phyloP scores from a whole-genome alignment of 2,113 vertebrate genomes.

The Cariama cristata region DNA sequence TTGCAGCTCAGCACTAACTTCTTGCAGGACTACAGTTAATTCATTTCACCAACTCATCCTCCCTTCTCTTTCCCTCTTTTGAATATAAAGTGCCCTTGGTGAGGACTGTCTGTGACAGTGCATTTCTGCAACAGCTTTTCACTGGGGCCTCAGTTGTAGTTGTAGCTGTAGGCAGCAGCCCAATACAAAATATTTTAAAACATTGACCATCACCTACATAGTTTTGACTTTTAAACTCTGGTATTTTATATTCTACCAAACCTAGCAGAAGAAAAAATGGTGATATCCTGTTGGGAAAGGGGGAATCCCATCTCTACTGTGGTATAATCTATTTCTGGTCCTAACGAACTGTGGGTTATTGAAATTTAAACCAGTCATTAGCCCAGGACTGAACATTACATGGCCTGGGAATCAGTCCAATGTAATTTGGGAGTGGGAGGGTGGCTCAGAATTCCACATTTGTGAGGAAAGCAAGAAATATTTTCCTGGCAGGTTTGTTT shows the following conservation, averaged over 20 bases:
- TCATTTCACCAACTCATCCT: not conserved
- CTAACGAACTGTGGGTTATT: slow-evolving; percentile 30
- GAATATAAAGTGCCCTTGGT: not conserved
- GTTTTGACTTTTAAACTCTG: not conserved
- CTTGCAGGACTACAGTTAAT: not conserved
- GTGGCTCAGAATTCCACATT: slow-evolving; percentile 60
- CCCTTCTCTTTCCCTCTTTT: not conserved
- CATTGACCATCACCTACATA: not conserved
- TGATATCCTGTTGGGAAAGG: slow-evolving; percentile 6
- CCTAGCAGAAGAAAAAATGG: not conserved
- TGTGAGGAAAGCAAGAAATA: slow-evolving; percentile 71
- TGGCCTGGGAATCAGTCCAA: slow-evolving; percentile 56
- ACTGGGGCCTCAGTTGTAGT: not conserved
- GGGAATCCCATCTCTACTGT: slow-evolving; percentile 20
- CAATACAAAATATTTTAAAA: not conserved
- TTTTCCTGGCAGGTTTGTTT: slow-evolving; percentile 68
- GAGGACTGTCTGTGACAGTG: not conserved
- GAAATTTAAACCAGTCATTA: slow-evolving; percentile 63
- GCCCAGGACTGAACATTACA: slow-evolving; percentile 45
- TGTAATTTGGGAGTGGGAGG: slow-evolving; percentile 66
- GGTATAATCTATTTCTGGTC: slow-evolving; percentile 45
- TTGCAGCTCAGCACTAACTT: not conserved
- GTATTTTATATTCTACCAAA: not conserved
- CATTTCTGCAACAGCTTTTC: not conserved
- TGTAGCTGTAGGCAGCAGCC: not conserved